Base-by-base conservation (phyloP, 2,888 invertebrate species). In the Metopia argyrocephala region DNA sequence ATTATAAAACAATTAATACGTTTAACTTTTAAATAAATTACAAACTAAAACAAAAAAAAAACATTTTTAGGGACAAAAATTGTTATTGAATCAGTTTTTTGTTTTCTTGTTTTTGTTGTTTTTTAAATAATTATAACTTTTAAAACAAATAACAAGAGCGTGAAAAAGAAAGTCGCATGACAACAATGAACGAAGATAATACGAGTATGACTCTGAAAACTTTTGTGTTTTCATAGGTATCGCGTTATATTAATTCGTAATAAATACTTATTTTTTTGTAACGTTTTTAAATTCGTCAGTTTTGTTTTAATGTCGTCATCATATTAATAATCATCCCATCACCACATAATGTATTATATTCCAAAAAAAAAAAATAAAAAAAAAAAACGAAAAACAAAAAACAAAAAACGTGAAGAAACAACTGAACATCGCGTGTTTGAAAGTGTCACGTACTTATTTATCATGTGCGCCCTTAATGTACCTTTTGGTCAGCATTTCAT, bases 381-480 rank as follows among this genome's bases (percentile, higher is more conserved):
- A n/a, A 25, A n/a, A 62, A 23, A 48, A 1, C 12, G 18, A 25
- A 64, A 18, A 12, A 25, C n/a, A 45, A 66, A n/a, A n/a, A n/a
- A n/a, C n/a, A n/a, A n/a, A n/a, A n/a, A n/a, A n/a, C n/a, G 5
- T 6, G n/a, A 7, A 50, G 25, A 61, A 61, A 15, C 15, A 73
- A 64, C 15, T 46, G 25, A 28, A 75, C 31, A 74, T 75, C 74
- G 79, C 79, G 70, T 79, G 75, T 70, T 75, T 68, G 31, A 61
- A 66, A 75, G 46, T 79, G 69, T 79, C 79, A 79, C 74, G 79
- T 75, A 79, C 54, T 79, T 59, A 70, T 59, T 59, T 20, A 74
- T 59, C 52, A 70, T 65, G 65, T 74, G 64, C 69, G 64, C 57
- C 52, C 57, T 57, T 57, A 38, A 62, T 61, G 54, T 46, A 61